Percentiles rank a stretch among this genome's conserved stretches.
phyloP scores from a whole-genome alignment of 2,888 invertebrate genomes.

The Nemoura dubitans region DNA sequence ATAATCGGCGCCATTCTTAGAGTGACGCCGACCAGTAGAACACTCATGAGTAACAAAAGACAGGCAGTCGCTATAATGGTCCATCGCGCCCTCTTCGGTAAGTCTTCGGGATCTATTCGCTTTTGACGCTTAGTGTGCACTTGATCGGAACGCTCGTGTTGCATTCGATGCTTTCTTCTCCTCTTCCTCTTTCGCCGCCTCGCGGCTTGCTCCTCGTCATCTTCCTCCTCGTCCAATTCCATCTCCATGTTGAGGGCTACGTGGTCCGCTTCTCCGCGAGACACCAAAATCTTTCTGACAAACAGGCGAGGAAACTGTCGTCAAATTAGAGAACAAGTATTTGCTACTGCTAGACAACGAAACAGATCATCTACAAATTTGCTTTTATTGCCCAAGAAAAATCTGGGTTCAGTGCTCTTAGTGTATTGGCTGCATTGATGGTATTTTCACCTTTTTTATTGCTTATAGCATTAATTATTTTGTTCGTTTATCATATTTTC shows the following conservation, averaged over 20 bases:
- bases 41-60: constrained; percentile 85
- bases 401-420: neutral
- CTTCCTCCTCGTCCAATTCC: constrained; percentile 57
- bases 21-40: constrained; percentile 89
- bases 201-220: constrained; percentile 51
- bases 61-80: constrained; percentile 92
- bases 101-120: constrained; percentile 75
- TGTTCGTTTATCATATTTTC: neutral
- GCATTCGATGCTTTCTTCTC: constrained; percentile 45
- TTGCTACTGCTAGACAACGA: neutral
- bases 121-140: constrained; percentile 56
- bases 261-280: constrained; percentile 62
- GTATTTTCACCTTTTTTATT: neutral
- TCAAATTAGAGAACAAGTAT: neutral
- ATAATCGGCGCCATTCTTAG: constrained; percentile 94
- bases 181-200: constrained; percentile 44
- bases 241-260: constrained; percentile 64
- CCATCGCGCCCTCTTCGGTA: constrained; percentile 86
- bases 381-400: constrained; percentile 1
- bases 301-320: neutral
- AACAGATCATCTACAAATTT: neutral
- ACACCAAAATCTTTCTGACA: constrained; percentile 58
- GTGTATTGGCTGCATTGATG: neutral
- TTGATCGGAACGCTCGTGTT: constrained; percentile 56
- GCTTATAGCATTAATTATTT: too few species aligned